Percentiles rank a stretch among this genome's conserved stretches.
Evolutionary conservation across 1,140 invertebrate species (phyloP).

Genomic region (Drosophila setifemur): DNA sequence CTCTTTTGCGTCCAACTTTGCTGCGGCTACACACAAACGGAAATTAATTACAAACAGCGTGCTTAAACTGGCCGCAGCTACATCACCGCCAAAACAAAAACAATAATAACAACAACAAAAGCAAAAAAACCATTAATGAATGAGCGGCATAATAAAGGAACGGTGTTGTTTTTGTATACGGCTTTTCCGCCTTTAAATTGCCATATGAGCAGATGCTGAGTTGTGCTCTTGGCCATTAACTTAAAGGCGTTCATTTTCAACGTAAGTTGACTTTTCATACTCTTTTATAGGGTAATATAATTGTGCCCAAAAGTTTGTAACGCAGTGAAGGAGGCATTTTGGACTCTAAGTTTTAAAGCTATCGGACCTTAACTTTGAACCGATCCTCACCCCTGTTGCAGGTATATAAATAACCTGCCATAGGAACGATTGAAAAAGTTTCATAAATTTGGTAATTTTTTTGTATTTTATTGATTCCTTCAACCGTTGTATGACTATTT

Average conservation of each 20-base stretch:
- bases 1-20: slow-evolving; percentile 56
- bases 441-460: no score
- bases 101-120: slow-evolving; percentile 22
- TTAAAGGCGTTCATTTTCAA: slow-evolving; percentile 62
- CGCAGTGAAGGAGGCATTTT: no score
- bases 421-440: no score
- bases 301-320: no score
- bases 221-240: slow-evolving; percentile 52
- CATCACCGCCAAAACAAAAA: slow-evolving; percentile 9
- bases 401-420: no score
- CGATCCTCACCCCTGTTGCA: no score
- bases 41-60: slow-evolving; percentile 79
- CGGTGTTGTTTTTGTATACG: slow-evolving; percentile 39
- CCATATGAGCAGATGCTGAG: slow-evolving; percentile 21
- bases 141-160: slow-evolving; percentile 70
- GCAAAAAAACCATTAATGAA: slow-evolving; percentile 57
- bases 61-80: slow-evolving; percentile 59
- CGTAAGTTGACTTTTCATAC: slow-evolving; percentile 20
- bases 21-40: slow-evolving; percentile 75
- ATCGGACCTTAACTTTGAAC: no score
- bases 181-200: not conserved
- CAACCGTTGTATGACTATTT: no score
- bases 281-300: no score
- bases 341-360: no score
- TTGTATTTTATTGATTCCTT: no score